A percentile compares a stretch with the other conserved stretches of the same genome.
Evolutionary conservation across 1,140 invertebrate species (phyloP).

Genomic region (Frieseomelitta varia): DNA sequence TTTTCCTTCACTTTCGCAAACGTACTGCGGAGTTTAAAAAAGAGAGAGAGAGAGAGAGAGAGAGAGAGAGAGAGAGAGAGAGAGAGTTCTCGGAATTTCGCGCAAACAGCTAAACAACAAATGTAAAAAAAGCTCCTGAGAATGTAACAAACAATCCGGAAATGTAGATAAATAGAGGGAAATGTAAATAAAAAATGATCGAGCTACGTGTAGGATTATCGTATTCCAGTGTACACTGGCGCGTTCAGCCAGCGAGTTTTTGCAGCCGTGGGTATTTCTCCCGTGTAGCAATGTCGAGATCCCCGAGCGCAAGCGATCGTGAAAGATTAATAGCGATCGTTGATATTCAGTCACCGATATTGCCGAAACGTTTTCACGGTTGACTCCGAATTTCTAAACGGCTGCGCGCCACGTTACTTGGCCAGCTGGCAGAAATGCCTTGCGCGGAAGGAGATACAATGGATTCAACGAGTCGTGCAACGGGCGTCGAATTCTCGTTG

Average conservation of each 20-base stretch:
- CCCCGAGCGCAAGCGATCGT: background rate
- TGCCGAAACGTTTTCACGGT: constrained; percentile 6
- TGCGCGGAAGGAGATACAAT: background rate
- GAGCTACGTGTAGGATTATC: background rate
- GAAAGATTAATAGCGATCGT: background rate
- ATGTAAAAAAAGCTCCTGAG: no score
- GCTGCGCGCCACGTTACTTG: background rate
- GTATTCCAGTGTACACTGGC: background rate
- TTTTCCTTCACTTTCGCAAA: background rate
- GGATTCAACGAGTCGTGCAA: background rate
- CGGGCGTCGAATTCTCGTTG: background rate
- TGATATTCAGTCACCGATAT: background rate
- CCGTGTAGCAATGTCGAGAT: background rate
- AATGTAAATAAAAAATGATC: background rate
- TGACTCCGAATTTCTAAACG: background rate
- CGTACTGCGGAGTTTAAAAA: background rate
- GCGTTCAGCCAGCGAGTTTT: background rate
- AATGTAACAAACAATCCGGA: background rate
- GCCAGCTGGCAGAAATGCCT: background rate
- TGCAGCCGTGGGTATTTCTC: background rate
- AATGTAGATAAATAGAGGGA: background rate
- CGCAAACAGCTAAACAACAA: background rate
- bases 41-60: no score
- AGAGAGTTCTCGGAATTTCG: background rate
- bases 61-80: no score